Evolutionary conservation across 2,888 invertebrate genomes (phyloP).

Genomic region (Acheta domesticus): DNA sequence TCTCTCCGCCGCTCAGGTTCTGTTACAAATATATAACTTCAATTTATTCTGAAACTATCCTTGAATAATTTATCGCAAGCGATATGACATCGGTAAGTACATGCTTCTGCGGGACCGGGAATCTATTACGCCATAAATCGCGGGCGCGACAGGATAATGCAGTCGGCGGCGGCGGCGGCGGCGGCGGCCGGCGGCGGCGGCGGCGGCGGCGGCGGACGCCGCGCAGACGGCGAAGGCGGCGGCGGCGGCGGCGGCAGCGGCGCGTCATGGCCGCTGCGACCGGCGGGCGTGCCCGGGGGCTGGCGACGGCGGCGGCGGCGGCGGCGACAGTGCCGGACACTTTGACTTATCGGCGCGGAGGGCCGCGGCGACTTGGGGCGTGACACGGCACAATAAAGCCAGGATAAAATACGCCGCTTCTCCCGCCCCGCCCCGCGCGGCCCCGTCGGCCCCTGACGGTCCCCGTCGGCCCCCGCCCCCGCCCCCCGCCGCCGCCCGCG

Average conservation of each 20-base stretch:
- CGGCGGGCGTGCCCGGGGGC: not conserved
- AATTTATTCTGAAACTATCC: slow-evolving; percentile 18
- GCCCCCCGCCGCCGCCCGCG: not conserved
- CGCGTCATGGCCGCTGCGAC: not conserved
- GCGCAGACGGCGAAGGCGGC: not conserved
- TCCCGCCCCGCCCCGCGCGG: slow-evolving; percentile 22
- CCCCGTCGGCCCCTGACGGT: slow-evolving; percentile 5
- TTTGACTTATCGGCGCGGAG: slow-evolving; percentile 41
- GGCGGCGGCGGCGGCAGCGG: not conserved
- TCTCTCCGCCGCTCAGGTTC: not conserved
- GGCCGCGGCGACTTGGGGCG: slow-evolving; percentile 40
- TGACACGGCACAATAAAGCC: slow-evolving; percentile 42
- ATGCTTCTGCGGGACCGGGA: slow-evolving; percentile 5
- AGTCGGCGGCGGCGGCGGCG: not conserved
- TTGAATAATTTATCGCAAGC: slow-evolving; percentile 9
- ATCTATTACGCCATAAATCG: slow-evolving; percentile 18
- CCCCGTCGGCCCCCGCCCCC: not conserved
- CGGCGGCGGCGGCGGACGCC: not conserved
- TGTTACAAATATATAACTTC: slow-evolving; percentile 18
- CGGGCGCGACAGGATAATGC: not conserved
- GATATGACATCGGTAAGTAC: slow-evolving; percentile 18
- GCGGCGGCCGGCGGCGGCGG: not conserved
- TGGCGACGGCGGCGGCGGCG: slow-evolving; percentile 24
- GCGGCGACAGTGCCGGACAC: slow-evolving; percentile 28
- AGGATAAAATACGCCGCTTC: slow-evolving; percentile 40